phyloP scores from a whole-genome alignment of 2,888 invertebrate species.

The Rhopalosiphum nymphaeae region DNA sequence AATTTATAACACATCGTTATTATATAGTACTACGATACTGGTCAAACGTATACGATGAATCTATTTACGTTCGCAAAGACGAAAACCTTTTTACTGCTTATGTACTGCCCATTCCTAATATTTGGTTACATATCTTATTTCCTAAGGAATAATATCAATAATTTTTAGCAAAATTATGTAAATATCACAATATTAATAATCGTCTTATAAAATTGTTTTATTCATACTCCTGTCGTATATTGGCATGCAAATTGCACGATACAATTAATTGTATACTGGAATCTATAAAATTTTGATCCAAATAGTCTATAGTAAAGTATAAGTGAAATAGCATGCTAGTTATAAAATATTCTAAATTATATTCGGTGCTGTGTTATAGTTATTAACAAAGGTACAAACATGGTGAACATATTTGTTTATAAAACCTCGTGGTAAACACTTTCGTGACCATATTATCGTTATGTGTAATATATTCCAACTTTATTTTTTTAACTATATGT shows the following conservation, averaged over 20 bases:
- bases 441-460: not conserved
- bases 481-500: not conserved
- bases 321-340: not conserved
- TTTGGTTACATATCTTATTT: too few species aligned
- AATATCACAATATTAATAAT: too few species aligned
- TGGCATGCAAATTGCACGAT: too few species aligned
- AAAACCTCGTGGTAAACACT: not conserved
- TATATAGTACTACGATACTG: not conserved
- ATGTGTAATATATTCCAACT: not conserved
- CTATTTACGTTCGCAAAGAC: too few species aligned
- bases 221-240: too few species aligned
- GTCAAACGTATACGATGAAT: not conserved
- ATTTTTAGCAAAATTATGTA: too few species aligned
- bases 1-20: not conserved
- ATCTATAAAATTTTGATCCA: not conserved
- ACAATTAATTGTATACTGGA: not conserved
- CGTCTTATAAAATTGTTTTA: too few species aligned
- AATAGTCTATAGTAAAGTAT: not conserved
- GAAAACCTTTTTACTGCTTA: too few species aligned
- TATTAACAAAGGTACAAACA: not conserved
- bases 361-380: not conserved
- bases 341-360: not conserved
- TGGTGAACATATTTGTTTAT: not conserved
- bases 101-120: too few species aligned
- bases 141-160: too few species aligned